Conservation (phyloP, 2,888 invertebrate genomes). For the Apamea monoglypha region DNA sequence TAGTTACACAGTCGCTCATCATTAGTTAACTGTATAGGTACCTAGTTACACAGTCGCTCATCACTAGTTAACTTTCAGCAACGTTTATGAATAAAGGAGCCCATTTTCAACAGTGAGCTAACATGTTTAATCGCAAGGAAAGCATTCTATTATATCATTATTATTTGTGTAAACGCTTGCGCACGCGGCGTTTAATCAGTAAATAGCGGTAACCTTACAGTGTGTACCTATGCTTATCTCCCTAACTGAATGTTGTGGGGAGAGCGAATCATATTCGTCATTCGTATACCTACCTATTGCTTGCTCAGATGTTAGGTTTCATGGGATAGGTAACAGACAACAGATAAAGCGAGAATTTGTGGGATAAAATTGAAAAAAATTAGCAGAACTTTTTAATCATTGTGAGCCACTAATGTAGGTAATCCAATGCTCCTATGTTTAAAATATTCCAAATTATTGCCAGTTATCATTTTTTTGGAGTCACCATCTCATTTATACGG, state of each 20-base stretch:
- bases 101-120: neutral
- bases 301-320: neutral
- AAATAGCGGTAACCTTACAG: constrained; percentile 46
- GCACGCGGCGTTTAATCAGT: constrained; percentile 10
- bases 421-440: neutral
- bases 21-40: neutral
- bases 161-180: constrained; percentile 9
- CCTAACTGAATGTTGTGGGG: constrained; percentile 31
- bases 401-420: neutral
- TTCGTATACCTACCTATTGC: neutral
- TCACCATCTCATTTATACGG: neutral
- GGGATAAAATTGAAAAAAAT: neutral
- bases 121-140: neutral
- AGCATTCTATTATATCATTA: neutral
- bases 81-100: too few species aligned
- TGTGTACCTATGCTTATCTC: constrained; percentile 53
- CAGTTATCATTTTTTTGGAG: neutral
- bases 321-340: neutral
- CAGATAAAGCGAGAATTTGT: too few species aligned
- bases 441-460: too few species aligned
- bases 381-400: neutral
- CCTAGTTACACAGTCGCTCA: too few species aligned
- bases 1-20: too few species aligned
- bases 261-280: constrained; percentile 4
- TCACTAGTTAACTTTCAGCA: neutral